These are phyloP conservation scores for Leptothorax acervorum DNA, from an alignment of 2,888 invertebrate genomes.

Conservation along the genomic window DNA sequence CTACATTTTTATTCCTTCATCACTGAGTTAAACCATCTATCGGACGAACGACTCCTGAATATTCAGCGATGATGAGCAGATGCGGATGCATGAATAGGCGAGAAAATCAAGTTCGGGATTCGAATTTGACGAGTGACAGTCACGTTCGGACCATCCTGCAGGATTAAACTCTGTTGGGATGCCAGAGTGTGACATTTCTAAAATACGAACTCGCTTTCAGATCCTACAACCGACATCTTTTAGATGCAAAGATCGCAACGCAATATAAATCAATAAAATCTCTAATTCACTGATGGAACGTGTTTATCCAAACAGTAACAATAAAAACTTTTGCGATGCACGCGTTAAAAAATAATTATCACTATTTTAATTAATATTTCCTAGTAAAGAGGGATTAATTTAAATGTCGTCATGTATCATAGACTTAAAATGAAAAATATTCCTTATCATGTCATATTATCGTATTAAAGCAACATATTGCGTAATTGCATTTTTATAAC, in stretches of 20 bases:
- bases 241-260: constrained; percentile 56
- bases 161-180: constrained; percentile 72
- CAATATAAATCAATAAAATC: constrained; percentile 49
- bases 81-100: constrained; percentile 48
- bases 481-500: background rate
- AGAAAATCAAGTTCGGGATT: constrained; percentile 78
- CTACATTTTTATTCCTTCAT: constrained; percentile 66
- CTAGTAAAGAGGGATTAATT: background rate
- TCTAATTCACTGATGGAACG: background rate
- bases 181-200: constrained; percentile 68
- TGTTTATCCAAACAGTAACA: background rate
- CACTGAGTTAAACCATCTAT: constrained; percentile 76
- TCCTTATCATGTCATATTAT: background rate
- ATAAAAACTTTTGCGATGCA: background rate
- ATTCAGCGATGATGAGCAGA: constrained; percentile 73
- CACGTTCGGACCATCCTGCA: constrained; percentile 61
- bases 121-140: constrained; percentile 76
- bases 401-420: background rate
- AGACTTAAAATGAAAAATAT: background rate
- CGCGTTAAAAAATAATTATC: background rate
- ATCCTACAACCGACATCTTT: constrained; percentile 67
- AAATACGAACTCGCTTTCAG: constrained; percentile 66
- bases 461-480: background rate
- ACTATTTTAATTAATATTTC: background rate
- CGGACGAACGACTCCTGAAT: constrained; percentile 79